phyloP scores from a whole-genome alignment of 2,797 vertebrate genomes.

The Luscinia luscinia region DNA sequence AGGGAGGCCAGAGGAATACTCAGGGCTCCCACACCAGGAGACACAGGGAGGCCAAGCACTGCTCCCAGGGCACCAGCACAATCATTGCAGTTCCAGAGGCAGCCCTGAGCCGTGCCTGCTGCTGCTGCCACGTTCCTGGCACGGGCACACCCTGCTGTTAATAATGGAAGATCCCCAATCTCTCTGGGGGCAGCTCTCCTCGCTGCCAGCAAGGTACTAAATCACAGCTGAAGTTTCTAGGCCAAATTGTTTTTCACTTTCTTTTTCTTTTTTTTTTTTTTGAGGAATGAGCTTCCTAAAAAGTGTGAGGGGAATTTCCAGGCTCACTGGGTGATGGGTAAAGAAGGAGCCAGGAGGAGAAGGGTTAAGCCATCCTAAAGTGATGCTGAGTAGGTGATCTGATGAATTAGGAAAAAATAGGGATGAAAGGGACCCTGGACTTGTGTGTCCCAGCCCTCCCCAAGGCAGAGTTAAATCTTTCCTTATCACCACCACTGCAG shows the following conservation, averaged over 20 bases:
- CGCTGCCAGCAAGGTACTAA: not conserved
- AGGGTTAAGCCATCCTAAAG: not conserved
- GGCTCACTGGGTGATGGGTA: not conserved
- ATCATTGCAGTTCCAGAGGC: not conserved
- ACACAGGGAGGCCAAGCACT: not conserved
- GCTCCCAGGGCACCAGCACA: not conserved
- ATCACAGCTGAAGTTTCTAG: conserved; percentile 62
- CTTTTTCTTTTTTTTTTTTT: not conserved
- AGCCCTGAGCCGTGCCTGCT: conserved; percentile 31
- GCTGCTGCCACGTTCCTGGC: not conserved
- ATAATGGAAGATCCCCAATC: conserved; percentile 17
- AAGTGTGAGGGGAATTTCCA: not conserved
- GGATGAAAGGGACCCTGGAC: not conserved
- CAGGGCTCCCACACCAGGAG: not conserved
- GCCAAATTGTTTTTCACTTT: conserved; percentile 10
- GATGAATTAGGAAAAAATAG: not conserved
- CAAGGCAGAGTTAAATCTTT: not conserved
- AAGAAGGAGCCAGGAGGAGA: not conserved
- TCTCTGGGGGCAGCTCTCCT: not conserved
- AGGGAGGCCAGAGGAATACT: no score
- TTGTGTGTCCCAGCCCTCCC: fast-evolving
- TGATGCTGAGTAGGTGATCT: not conserved
- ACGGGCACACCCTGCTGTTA: not conserved
- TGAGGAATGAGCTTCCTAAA: not conserved
- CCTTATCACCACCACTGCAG: no score